These are phyloP conservation scores for Gracilinanus agilis DNA, from an alignment of 2,113 vertebrate genomes.

Conservation along the genomic window DNA sequence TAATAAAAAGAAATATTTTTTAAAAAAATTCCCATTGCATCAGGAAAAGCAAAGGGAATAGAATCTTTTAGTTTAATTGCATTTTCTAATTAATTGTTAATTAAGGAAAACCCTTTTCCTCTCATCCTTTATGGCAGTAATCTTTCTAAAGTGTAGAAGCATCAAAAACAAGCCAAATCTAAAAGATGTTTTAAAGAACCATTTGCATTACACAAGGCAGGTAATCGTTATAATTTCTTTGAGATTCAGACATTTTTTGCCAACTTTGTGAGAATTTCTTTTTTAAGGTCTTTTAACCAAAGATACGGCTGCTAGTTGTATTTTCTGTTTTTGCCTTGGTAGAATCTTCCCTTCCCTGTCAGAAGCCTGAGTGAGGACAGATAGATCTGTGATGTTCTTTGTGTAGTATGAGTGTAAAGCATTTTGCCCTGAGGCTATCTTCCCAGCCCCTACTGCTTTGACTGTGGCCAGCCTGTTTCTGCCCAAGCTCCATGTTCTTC, in stretches of 20 bases:
- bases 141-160: neutral
- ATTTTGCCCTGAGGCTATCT: too few relatives aligned
- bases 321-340: too few relatives aligned
- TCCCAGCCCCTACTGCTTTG: too few relatives aligned
- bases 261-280: neutral
- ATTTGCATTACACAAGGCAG: neutral
- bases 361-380: too few relatives aligned
- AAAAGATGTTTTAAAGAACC: neutral
- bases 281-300: neutral
- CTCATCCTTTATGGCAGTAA: neutral
- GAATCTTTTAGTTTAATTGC: neutral
- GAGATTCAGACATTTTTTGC: neutral
- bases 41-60: neutral
- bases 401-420: too few relatives aligned
- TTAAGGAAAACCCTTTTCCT: conserved; percentile 15
- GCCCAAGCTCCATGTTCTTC: too few relatives aligned
- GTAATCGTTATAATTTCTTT: neutral
- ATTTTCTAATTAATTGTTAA: neutral
- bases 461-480: too few relatives aligned
- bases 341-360: too few relatives aligned
- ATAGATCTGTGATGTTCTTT: too few relatives aligned
- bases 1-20: neutral
- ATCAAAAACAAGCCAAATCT: conserved; percentile 26
- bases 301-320: neutral
- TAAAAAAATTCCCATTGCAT: neutral